Evolutionary conservation across 1,140 invertebrate species (phyloP), one percentile per base, ranked within the genome.

Genomic region (Cydia fagiglandana): DNA sequence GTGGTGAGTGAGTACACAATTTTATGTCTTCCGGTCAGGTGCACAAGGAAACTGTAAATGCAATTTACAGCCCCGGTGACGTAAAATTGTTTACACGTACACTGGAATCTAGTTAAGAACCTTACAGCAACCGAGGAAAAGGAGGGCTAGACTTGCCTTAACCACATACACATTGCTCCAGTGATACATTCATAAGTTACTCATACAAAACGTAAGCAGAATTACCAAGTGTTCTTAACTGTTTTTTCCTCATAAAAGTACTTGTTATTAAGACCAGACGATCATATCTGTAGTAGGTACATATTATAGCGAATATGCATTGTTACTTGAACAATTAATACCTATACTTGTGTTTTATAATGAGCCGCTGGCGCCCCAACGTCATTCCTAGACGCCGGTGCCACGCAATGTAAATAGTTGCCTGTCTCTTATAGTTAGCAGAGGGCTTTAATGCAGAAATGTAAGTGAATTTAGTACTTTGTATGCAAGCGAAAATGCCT

Each of bases 241-340:
- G 50, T 53, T 20, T 61, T 61, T 24, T 61, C 56, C 56, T 61
- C 9, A 24, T 56, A 50, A 41, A 41, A 53, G 50, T n/a, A 61
- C 56, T 61, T 61, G 56, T 61, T 61, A 24, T 53, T 53, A 53
- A 61, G 56, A 20, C 56, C 20, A 61, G 56, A 61, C 56, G 20
- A 9, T 61, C 20, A 24, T 61, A 61, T 61, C 17, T 61, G 56
- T 24, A 24, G 17, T 20, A 20, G 2, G 6, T 61, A 53, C 5
- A 20, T 61, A 61, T 61, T 24, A 24, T 24, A 24, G 56, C 56
- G 56, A 61, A 20, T 61, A 61, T 61, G 17, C 56, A 61, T 61
- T 61, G 56, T 61, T 24, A 61, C 20, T 61, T 24, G 56, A 24
- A 61, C 56, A 61, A 61, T 61, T 61, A 61, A 61, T 61, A 61